Base-by-base conservation (phyloP, 2,113 vertebrate species). In the Rhinoderma darwinii region DNA sequence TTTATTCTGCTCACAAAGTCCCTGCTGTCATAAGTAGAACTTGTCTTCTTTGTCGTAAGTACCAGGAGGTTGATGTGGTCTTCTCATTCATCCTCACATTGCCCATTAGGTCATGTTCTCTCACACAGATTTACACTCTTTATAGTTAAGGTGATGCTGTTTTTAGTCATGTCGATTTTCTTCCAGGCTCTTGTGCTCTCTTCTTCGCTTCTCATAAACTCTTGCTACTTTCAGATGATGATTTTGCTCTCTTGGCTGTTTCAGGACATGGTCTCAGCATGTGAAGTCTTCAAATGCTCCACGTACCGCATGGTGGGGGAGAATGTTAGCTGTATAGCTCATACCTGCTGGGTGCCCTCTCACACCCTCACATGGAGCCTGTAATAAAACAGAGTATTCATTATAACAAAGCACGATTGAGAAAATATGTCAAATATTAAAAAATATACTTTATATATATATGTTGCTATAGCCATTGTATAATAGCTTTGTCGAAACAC, bases 271-370 rank as follows among this genome's bases (percentile, higher is more conserved):
- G 22, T 87, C 68, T 98, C 96, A 99, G 94, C 98, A 99, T 91
- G 98, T 99, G 95, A 99, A 99, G 95, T 99, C 98, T 92, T 99
- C 98, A 86, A 99, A 99, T 89, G 98, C 99, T 90, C 96, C 96
- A 94, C 98, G 96, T 90, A 94, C 97, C 0, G 98, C 97, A 93
- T 99, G 98, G 84, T 99, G 98, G 98, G 98, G 98, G 97, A 99
- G 96, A 96, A 99, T 98, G 96, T 99, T 99, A 93, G 96, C 97
- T 81, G 97, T 94, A 80, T 99, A 99, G 3, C 96, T 96, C 89
- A 98, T 96, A 83, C 97, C 97, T 0, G 97, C 96, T 30, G 96
- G 97, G 89, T 95, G 95, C n/a, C 95, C 93, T 90, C 95, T 93
- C 89, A 99, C 93, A 91, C 96, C 97, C 91, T 99, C 98, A 5